A percentile compares a stretch with the other conserved stretches of the same genome.
These are phyloP conservation scores for Homarus gammarus DNA, from an alignment of 2,888 invertebrate genomes.

Conservation along the genomic window DNA sequence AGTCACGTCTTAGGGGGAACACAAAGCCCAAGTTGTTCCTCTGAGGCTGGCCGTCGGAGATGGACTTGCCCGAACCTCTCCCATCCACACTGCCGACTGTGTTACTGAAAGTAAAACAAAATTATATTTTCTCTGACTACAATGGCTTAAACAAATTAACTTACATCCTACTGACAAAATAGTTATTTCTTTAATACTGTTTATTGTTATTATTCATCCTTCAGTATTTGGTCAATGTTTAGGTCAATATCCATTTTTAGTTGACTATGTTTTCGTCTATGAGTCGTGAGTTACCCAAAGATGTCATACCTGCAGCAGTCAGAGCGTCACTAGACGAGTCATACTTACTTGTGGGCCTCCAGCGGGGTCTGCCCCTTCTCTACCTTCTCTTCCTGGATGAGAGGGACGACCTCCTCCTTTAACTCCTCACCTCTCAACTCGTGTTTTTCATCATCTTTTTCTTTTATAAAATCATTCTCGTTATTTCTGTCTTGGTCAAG, in stretches of 20 bases:
- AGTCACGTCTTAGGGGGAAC: constrained; percentile 53
- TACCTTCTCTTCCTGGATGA: constrained; percentile 2
- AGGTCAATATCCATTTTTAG: background rate
- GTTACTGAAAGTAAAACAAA: constrained; percentile 39
- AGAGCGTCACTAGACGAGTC: constrained; percentile 3
- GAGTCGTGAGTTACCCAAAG: background rate
- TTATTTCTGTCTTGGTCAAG: background rate
- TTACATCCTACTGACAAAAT: background rate
- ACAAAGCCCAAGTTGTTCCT: constrained; percentile 41
- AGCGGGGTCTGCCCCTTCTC: background rate
- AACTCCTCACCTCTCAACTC: background rate
- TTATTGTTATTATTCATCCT: background rate
- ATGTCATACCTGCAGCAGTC: constrained; percentile 26
- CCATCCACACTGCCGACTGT: background rate
- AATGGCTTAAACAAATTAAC: background rate
- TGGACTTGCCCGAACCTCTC: constrained; percentile 34
- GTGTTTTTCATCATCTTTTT: background rate
- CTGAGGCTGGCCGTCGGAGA: background rate
- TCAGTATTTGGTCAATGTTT: background rate
- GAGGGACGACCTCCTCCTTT: background rate
- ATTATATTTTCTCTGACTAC: background rate
- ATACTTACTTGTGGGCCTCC: constrained; percentile 56
- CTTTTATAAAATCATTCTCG: background rate
- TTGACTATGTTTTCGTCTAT: background rate
- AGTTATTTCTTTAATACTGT: background rate